phyloP scores from a whole-genome alignment of 1,140 invertebrate species.

The Lamellibrachia luymesi region DNA sequence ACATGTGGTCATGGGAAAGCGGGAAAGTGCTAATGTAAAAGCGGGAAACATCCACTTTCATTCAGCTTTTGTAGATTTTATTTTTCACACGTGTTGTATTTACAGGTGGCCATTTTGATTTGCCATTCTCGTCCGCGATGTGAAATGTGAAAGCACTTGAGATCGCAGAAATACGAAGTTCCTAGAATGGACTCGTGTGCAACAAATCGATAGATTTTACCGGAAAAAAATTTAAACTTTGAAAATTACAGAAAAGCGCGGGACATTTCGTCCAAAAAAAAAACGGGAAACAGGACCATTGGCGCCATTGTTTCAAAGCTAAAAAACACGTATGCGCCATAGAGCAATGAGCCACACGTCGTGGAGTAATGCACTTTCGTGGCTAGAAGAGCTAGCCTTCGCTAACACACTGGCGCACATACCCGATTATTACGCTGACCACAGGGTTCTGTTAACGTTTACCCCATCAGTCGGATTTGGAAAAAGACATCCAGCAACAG shows the following conservation, averaged over 20 bases:
- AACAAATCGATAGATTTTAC: too few species aligned
- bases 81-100: too few species aligned
- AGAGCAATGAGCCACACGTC: not conserved
- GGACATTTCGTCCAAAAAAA: not conserved
- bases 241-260: too few species aligned
- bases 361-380: not conserved
- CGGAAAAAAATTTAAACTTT: too few species aligned
- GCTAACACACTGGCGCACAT: not conserved
- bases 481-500: not conserved
- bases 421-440: not conserved
- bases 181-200: too few species aligned
- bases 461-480: not conserved
- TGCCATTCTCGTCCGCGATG: too few species aligned
- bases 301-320: not conserved
- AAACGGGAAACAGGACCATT: not conserved
- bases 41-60: too few species aligned
- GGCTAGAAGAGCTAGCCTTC: not conserved
- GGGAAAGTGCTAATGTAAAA: too few species aligned
- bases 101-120: too few species aligned
- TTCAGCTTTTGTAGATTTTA: not conserved
- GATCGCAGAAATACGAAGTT: too few species aligned
- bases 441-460: not conserved
- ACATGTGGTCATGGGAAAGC: too few species aligned
- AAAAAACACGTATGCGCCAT: not conserved
- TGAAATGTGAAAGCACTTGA: too few species aligned